Evolutionary conservation across 2,888 invertebrate genomes (phyloP).

Genomic region (Nemapogon koenigi): DNA sequence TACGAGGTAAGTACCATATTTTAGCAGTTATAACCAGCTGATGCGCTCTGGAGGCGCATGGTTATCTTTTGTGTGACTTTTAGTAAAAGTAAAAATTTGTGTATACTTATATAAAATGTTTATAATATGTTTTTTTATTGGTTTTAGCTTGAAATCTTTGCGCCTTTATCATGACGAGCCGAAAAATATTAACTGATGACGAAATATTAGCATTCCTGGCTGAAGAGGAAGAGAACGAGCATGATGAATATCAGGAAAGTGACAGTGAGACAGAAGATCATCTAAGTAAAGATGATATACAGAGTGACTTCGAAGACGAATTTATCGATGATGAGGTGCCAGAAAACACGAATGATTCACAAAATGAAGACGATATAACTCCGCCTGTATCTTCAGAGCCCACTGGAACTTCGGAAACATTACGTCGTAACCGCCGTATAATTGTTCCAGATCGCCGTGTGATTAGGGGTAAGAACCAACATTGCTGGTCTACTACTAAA

Average conservation of each 20-base stretch:
- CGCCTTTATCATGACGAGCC: constrained; percentile 5
- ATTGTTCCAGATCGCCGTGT: not conserved
- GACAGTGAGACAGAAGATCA: constrained; percentile 8
- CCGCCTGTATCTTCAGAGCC: not conserved
- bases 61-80: constrained; percentile 10
- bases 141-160: constrained; percentile 8
- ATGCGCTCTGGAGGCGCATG: constrained; percentile 10
- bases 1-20: not conserved
- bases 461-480: not conserved
- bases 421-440: not conserved
- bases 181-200: constrained; percentile 5
- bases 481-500: not conserved
- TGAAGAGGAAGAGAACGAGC: constrained; percentile 9
- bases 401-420: too few relatives aligned
- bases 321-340: constrained; percentile 6
- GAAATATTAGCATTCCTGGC: constrained; percentile 4
- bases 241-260: constrained; percentile 8
- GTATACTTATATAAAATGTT: constrained; percentile 10
- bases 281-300: constrained; percentile 7
- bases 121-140: too few relatives aligned
- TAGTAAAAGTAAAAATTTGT: constrained; percentile 4
- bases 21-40: constrained; percentile 7
- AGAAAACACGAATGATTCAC: constrained; percentile 2
- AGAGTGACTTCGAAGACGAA: constrained; percentile 6
- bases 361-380: too few relatives aligned